These are phyloP conservation scores for Mechanitis mazaeus DNA, from an alignment of 2,888 invertebrate genomes.

Conservation along the genomic window DNA sequence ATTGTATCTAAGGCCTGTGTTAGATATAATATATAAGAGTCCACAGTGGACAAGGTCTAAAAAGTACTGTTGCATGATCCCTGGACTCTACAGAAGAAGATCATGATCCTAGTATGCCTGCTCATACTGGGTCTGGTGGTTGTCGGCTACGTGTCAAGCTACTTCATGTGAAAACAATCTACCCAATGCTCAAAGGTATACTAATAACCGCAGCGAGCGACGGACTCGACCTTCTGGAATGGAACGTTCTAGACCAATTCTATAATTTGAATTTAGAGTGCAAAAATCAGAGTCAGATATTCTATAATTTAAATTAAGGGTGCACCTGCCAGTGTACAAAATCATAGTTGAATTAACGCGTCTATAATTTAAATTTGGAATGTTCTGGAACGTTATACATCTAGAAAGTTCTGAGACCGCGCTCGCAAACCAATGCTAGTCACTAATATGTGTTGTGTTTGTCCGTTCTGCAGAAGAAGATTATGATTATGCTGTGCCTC, in stretches of 20 bases:
- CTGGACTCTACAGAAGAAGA: slow-evolving; percentile 86
- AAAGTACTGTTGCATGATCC: slow-evolving; percentile 70
- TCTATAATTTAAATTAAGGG: neutral
- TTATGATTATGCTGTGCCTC: slow-evolving; percentile 93
- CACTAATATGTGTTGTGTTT: slow-evolving; percentile 71
- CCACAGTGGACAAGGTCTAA: slow-evolving; percentile 48
- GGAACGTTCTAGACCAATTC: slow-evolving; percentile 7
- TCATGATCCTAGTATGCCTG: slow-evolving; percentile 94
- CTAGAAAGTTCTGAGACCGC: slow-evolving; percentile 28
- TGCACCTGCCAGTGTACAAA: neutral
- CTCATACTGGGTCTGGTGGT: slow-evolving; percentile 88
- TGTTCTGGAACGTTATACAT: slow-evolving; percentile 19
- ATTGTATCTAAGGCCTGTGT: slow-evolving; percentile 29
- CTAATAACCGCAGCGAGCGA: slow-evolving; percentile 42
- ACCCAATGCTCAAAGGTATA: slow-evolving; percentile 69
- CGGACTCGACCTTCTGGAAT: slow-evolving; percentile 22
- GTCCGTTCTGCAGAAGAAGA: slow-evolving; percentile 90
- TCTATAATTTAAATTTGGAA: slow-evolving; percentile 1
- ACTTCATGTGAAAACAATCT: slow-evolving; percentile 73
- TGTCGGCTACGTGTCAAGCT: slow-evolving; percentile 81
- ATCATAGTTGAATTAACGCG: slow-evolving; percentile 1
- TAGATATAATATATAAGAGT: slow-evolving; percentile 28
- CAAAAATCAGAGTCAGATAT: neutral
- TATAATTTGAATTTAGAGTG: too few relatives aligned
- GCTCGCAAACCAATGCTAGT: slow-evolving; percentile 52